phyloP scores from a whole-genome alignment of 2,797 vertebrate species.

The Pelochelys cantorii region DNA sequence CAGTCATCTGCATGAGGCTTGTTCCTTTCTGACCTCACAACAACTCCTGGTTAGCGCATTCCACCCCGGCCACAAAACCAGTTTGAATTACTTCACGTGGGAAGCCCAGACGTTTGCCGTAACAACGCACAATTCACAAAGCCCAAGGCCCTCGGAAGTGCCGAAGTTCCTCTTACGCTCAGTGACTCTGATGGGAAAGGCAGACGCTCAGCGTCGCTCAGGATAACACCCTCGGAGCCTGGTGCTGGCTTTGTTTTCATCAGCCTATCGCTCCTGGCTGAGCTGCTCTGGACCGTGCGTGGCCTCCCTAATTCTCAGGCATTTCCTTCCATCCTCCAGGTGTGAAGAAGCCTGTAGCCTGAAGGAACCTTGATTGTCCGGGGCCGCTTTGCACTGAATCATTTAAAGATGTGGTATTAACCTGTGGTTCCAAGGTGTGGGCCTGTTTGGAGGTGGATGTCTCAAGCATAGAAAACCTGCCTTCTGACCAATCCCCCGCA shows the following conservation, averaged over 20 bases:
- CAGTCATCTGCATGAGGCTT: slow-evolving; percentile 71
- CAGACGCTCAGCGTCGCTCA: not conserved
- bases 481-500: not conserved
- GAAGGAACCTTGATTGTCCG: not conserved
- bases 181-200: not conserved
- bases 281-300: not conserved
- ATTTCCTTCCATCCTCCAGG: not conserved
- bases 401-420: not conserved
- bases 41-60: slow-evolving; percentile 72
- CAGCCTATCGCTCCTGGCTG: not conserved
- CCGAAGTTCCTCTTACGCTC: not conserved
- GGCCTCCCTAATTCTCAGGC: not conserved
- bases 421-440: not conserved
- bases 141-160: not conserved
- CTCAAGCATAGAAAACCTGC: not conserved
- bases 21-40: slow-evolving; percentile 75
- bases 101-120: slow-evolving; percentile 37
- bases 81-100: slow-evolving; percentile 48
- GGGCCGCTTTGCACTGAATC: not conserved
- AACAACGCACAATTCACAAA: not conserved
- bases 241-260: not conserved
- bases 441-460: fast-evolving
- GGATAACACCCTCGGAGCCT: fast-evolving
- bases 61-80: slow-evolving; percentile 56
- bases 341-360: not conserved